Base-by-base conservation (phyloP, 2,113 vertebrate genomes). In the Colossoma macropomum region DNA sequence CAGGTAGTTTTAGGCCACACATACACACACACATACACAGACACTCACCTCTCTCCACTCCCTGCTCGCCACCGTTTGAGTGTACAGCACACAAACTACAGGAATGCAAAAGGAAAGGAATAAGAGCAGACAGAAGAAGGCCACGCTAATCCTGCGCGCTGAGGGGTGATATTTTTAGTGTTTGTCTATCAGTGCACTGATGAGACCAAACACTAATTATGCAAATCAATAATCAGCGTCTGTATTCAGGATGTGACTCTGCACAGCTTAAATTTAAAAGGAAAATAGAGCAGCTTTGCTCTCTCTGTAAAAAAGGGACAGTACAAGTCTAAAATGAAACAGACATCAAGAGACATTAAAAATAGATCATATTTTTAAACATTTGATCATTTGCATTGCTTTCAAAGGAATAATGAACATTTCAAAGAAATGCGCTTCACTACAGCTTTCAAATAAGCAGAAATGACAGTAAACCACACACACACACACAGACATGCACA, bases 21-120 rank as follows among this genome's bases (percentile, higher is more conserved):
- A 96, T 95, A 98, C 97, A 8, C 68, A 69, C 25, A 25, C 17
- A 63, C 23, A 65, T 8, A n/a, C 71, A 63, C 15, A 30, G 27
- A 60, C 32, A 88, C 96, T 96, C 96, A 99, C 97, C 97, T 99
- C 97, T 95, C 96, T 96, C 97, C 97, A 99, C 89, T 99, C 97
- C 89, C 96, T 96, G 93, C 95, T 98, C 88, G 95, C 96, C 88
- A 98, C 94, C 85, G 95, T 96, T 96, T 99, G 97, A 56, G 94
- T 95, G 92, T 99, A 99, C 86, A 99, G 95, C 90, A 98, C 96
- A 79, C 94, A 95, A 84, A 95, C 94, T 95, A 89, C 84, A 86
- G 10, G 76, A 69, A 88, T 73, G 86, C 21, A 6, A 82, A 48
- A 86, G 2, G 27, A 79, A 77, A 66, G 60, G 12, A 74, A 81